phyloP scores from a whole-genome alignment of 2,888 invertebrate genomes.

The Cryptosula pallasiana region DNA sequence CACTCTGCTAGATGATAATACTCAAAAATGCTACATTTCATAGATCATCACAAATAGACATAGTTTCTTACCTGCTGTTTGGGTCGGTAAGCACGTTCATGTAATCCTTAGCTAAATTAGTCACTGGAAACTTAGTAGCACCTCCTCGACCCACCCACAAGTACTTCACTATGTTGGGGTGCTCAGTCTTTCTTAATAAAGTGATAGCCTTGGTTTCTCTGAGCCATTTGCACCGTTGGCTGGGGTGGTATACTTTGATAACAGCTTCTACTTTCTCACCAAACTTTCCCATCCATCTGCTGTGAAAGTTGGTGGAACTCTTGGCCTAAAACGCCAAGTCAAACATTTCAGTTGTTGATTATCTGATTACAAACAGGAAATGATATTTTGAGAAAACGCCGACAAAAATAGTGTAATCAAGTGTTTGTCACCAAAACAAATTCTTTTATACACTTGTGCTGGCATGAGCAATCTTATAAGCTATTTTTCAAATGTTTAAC shows the following conservation, averaged over 20 bases:
- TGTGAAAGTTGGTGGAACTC: neutral
- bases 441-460: too few relatives aligned
- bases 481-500: too few relatives aligned
- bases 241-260: neutral
- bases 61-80: neutral
- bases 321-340: neutral
- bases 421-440: too few relatives aligned
- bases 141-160: conserved; percentile 5
- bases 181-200: conserved; percentile 8
- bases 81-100: neutral
- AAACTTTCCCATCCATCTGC: neutral
- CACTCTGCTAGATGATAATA: too few relatives aligned
- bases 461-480: too few relatives aligned
- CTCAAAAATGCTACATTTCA: too few relatives aligned
- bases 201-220: neutral
- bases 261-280: neutral
- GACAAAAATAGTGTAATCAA: too few relatives aligned
- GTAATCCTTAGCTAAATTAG: neutral
- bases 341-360: too few relatives aligned
- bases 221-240: neutral
- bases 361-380: too few relatives aligned
- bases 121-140: neutral
- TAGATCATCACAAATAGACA: neutral
- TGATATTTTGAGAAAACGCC: too few relatives aligned
- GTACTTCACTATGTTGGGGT: conserved; percentile 17